Evolutionary conservation across 92 coral and sea anemone species (phyloP).

Genomic region (Isaurus tuberculatus): DNA sequence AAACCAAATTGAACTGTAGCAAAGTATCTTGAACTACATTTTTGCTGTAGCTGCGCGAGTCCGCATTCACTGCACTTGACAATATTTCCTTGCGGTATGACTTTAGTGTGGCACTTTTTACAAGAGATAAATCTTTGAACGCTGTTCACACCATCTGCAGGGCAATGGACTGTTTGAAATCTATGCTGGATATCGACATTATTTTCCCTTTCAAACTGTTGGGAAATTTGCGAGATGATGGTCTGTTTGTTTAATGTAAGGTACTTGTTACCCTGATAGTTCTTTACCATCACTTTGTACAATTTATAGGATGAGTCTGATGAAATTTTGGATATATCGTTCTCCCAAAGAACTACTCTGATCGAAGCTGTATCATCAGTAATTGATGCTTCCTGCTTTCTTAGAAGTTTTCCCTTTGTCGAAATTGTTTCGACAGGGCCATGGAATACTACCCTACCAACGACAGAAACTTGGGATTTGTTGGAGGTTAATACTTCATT

Average conservation of each 20-base stretch:
- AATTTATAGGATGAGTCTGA: too few species aligned
- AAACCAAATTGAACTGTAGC: conserved; percentile 46
- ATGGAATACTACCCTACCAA: conserved; percentile 23
- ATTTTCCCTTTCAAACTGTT: too few species aligned
- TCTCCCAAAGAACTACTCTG: too few species aligned
- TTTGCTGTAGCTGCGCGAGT: conserved; percentile 44
- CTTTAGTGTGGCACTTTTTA: conserved; percentile 55
- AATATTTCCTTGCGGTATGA: conserved; percentile 54
- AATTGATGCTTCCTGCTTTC: too few species aligned
- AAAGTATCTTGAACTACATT: conserved; percentile 38
- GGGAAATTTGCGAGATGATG: too few species aligned
- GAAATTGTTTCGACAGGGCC: neutral
- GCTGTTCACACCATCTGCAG: conserved; percentile 46
- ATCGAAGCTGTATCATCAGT: too few species aligned
- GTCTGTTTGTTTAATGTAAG: too few species aligned
- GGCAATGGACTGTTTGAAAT: neutral
- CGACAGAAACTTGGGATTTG: conserved; percentile 35
- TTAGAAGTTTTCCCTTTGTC: too few species aligned
- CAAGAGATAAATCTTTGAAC: conserved; percentile 50
- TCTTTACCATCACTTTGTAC: too few species aligned
- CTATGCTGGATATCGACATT: too few species aligned
- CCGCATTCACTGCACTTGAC: conserved; percentile 58
- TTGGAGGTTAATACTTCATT: conserved; percentile 43
- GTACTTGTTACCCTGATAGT: too few species aligned
- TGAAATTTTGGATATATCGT: too few species aligned